phyloP scores from a whole-genome alignment of 2,797 vertebrate species.

The Centroberyx gerrardi region DNA sequence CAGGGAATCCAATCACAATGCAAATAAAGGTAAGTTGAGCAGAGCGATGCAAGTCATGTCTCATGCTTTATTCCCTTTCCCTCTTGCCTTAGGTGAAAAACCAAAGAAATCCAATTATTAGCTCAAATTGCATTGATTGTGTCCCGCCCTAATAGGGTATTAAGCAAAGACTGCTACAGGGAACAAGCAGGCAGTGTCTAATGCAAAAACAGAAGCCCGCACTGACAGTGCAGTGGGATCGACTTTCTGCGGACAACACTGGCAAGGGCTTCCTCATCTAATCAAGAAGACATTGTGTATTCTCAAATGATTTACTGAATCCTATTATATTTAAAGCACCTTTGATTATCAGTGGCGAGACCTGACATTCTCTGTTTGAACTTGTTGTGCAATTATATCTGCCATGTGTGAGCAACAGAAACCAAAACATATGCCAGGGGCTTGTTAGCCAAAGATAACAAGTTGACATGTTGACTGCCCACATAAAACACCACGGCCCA shows the following conservation, averaged over 20 bases:
- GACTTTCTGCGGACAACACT: slow-evolving; percentile 23
- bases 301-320: slow-evolving; percentile 9
- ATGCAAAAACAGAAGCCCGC: slow-evolving; percentile 20
- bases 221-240: not conserved
- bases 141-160: slow-evolving; percentile 42
- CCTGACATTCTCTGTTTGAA: slow-evolving; percentile 31
- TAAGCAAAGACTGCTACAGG: slow-evolving; percentile 29
- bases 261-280: slow-evolving; percentile 13
- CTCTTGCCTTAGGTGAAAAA: slow-evolving; percentile 24
- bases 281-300: slow-evolving; percentile 38
- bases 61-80: slow-evolving; percentile 22
- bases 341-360: slow-evolving; percentile 19
- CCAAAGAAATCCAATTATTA: slow-evolving; percentile 63
- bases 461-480: slow-evolving; percentile 12
- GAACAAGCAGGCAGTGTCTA: not conserved
- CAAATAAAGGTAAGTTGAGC: slow-evolving; percentile 61
- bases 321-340: not conserved
- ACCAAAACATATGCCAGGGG: not conserved
- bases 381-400: slow-evolving; percentile 8
- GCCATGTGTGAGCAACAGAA: not conserved
- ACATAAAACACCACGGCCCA: slow-evolving; percentile 22
- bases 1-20: slow-evolving; percentile 61
- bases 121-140: slow-evolving; percentile 67
- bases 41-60: slow-evolving; percentile 50
- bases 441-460: not conserved